Percentiles rank a stretch among this genome's conserved stretches.
These are phyloP conservation scores for Lagopus muta DNA, from an alignment of 2,113 vertebrate genomes.

Conservation along the genomic window DNA sequence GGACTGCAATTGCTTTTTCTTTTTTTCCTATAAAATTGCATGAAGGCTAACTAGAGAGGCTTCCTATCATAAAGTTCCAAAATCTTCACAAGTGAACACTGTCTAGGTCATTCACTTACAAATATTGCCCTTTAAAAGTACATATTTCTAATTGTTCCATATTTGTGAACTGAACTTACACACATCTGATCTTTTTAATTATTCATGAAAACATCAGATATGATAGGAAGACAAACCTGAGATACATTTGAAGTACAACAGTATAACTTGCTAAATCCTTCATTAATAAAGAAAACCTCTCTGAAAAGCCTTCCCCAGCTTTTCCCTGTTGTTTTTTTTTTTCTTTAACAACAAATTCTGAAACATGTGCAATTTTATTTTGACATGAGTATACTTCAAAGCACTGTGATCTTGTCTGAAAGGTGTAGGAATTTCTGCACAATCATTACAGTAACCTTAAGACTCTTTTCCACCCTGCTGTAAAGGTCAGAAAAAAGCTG, in stretches of 20 bases:
- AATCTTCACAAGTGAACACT: slow-evolving; percentile 40
- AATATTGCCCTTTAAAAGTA: slow-evolving; percentile 58
- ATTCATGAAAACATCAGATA: slow-evolving; percentile 79
- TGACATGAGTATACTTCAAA: slow-evolving; percentile 76
- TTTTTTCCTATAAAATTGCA: slow-evolving; percentile 80
- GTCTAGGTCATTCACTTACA: slow-evolving; percentile 57
- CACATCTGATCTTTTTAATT: slow-evolving; percentile 66
- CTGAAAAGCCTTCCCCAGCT: slow-evolving; percentile 81
- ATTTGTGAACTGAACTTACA: slow-evolving; percentile 60
- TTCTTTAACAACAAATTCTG: slow-evolving; percentile 80
- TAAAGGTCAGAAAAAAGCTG: slow-evolving; percentile 80
- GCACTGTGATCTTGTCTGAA: slow-evolving; percentile 79
- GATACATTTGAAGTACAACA: slow-evolving; percentile 90
- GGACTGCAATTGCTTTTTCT: slow-evolving; percentile 72
- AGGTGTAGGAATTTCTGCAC: slow-evolving; percentile 85
- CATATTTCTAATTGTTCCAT: slow-evolving; percentile 15
- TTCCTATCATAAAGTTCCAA: slow-evolving; percentile 80
- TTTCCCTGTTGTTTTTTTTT: slow-evolving; percentile 61
- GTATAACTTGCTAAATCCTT: slow-evolving; percentile 81
- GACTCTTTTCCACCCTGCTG: slow-evolving; percentile 78
- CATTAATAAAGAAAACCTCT: slow-evolving; percentile 79
- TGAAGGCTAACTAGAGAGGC: slow-evolving; percentile 82
- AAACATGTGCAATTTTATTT: slow-evolving; percentile 77
- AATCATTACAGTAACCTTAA: slow-evolving; percentile 81
- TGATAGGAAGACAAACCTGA: slow-evolving; percentile 98